Conservation (phyloP, 2,888 invertebrate genomes). For the Drosophila anomelani region DNA sequence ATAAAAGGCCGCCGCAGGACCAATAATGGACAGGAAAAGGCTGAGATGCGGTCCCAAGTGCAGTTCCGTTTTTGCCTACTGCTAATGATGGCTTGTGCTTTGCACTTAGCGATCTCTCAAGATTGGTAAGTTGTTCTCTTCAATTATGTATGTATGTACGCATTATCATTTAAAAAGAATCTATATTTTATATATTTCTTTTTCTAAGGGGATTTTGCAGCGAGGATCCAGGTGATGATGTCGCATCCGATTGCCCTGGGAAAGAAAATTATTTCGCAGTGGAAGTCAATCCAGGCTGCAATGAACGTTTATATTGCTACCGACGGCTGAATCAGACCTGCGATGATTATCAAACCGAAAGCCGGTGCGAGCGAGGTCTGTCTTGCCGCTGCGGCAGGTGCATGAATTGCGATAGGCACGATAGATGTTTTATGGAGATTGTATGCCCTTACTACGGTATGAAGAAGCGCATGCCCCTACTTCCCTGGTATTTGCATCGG, state of each 20-base stretch:
- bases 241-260: constrained; percentile 4
- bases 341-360: not conserved
- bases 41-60: constrained; percentile 46
- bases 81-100: constrained; percentile 24
- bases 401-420: constrained; percentile 9
- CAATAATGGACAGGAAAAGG: constrained; percentile 13
- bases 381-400: constrained; percentile 7
- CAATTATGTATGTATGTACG: no score
- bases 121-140: constrained; percentile 33
- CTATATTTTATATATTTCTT: not conserved
- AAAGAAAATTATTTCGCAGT: constrained; percentile 11
- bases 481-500: constrained; percentile 16
- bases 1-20: constrained; percentile 19
- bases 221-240: not conserved
- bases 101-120: constrained; percentile 30
- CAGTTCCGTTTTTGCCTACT: constrained; percentile 32
- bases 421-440: not conserved
- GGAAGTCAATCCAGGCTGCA: not conserved
- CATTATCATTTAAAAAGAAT: not conserved
- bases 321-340: constrained; percentile 9
- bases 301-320: constrained; percentile 2
- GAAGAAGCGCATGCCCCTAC: not conserved
- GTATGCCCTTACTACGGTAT: not conserved
- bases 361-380: constrained; percentile 10
- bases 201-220: not conserved